These are phyloP conservation scores for Prosopocoilus inquinatus DNA, from an alignment of 2,888 invertebrate species.

Conservation along the genomic window DNA sequence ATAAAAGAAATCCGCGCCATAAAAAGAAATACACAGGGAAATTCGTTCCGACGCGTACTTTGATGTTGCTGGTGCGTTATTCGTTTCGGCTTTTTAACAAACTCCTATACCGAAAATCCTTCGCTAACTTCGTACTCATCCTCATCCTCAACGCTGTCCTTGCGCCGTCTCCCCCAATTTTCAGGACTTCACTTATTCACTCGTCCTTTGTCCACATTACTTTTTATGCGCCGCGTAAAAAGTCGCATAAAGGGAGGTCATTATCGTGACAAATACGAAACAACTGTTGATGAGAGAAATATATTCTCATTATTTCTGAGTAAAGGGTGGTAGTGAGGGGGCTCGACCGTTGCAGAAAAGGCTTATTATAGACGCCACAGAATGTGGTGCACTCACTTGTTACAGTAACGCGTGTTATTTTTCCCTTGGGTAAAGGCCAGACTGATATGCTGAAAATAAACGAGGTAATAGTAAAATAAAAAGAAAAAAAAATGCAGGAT, in stretches of 20 bases:
- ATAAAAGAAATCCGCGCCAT: neutral
- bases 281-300: slow-evolving; percentile 15
- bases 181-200: neutral
- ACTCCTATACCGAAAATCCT: neutral
- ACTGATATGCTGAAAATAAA: slow-evolving; percentile 14
- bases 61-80: slow-evolving; percentile 1
- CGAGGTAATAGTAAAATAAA: slow-evolving; percentile 15
- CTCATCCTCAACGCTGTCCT: too few relatives aligned
- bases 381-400: slow-evolving; percentile 34
- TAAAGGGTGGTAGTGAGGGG: slow-evolving; percentile 26
- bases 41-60: slow-evolving; percentile 1
- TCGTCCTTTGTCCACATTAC: neutral
- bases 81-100: slow-evolving; percentile 2
- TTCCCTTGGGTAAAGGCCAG: slow-evolving; percentile 45
- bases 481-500: too few relatives aligned
- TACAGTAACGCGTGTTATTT: slow-evolving; percentile 44
- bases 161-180: neutral
- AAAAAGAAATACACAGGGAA: neutral
- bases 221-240: slow-evolving; percentile 1
- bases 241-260: slow-evolving; percentile 1
- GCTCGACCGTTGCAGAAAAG: slow-evolving; percentile 30
- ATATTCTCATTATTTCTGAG: slow-evolving; percentile 21
- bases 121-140: neutral
- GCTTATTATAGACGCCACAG: slow-evolving; percentile 35
- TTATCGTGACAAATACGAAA: neutral